Conservation (phyloP, 2,888 invertebrate species). For the Parnassius orleans region DNA sequence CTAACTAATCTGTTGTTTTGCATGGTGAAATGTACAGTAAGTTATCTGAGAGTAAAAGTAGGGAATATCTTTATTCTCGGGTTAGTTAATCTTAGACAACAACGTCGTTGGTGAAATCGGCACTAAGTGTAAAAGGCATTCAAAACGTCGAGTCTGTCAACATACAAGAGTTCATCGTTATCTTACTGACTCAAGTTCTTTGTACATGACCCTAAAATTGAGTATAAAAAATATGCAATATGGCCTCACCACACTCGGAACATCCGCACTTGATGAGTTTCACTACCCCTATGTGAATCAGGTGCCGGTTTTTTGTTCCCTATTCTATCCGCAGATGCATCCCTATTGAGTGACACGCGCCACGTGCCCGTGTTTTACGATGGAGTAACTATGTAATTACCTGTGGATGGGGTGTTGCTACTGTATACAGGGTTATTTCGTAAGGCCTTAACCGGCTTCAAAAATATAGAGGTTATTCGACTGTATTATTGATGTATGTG, state of each 20-base stretch:
- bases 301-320: constrained; percentile 10
- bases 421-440: neutral
- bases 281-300: constrained; percentile 3
- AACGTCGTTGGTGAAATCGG: too few species aligned
- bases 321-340: neutral
- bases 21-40: too few species aligned
- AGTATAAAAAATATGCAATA: neutral
- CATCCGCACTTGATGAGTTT: constrained; percentile 14
- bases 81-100: too few species aligned
- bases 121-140: too few species aligned
- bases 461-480: too few species aligned
- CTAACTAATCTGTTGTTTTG: too few species aligned
- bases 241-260: neutral
- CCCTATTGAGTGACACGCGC: constrained; percentile 7
- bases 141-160: too few species aligned
- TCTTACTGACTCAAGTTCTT: too few species aligned
- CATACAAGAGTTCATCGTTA: too few species aligned
- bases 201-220: neutral
- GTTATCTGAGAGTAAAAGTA: too few species aligned
- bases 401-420: neutral
- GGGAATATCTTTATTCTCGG: too few species aligned
- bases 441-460: neutral
- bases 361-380: constrained; percentile 5
- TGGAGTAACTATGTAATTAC: neutral
- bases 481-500: too few species aligned